These are phyloP conservation scores for Anarhynchus alexandrinus DNA, from an alignment of 2,113 vertebrate species.

Conservation along the genomic window DNA sequence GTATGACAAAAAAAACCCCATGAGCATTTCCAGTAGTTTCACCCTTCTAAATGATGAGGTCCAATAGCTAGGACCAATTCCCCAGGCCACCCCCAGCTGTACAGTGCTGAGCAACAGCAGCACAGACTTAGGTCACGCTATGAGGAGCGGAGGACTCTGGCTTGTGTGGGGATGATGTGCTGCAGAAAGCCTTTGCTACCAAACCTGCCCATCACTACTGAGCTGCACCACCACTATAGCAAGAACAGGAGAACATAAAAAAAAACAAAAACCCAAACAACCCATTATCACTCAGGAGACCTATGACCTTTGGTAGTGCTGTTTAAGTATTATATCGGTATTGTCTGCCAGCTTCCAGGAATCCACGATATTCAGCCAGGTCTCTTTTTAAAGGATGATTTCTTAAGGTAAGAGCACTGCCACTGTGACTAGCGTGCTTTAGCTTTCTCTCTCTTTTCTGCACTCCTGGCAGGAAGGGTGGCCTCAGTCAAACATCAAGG, in stretches of 20 bases:
- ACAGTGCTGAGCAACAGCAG: background rate
- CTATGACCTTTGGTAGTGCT: background rate
- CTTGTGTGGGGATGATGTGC: background rate
- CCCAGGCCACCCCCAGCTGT: background rate
- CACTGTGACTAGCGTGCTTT: background rate
- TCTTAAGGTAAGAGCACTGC: background rate
- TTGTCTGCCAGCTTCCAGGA: background rate
- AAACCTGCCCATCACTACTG: background rate
- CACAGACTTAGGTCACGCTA: fast-evolving
- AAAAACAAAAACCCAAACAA: too few species aligned
- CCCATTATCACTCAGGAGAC: background rate
- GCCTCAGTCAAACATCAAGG: background rate
- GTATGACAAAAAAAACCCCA: background rate
- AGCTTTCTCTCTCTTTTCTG: background rate
- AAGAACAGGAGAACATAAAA: background rate
- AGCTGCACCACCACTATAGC: background rate
- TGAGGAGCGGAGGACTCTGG: background rate
- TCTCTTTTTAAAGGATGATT: background rate
- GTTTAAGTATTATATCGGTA: background rate
- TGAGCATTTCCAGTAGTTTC: background rate
- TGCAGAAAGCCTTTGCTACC: background rate
- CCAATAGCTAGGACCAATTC: background rate
- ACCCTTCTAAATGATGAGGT: background rate
- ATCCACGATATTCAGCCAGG: background rate
- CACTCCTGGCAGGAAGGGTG: background rate